phyloP scores from a whole-genome alignment of 2,797 vertebrate species.

The Bovichtus variegatus region DNA sequence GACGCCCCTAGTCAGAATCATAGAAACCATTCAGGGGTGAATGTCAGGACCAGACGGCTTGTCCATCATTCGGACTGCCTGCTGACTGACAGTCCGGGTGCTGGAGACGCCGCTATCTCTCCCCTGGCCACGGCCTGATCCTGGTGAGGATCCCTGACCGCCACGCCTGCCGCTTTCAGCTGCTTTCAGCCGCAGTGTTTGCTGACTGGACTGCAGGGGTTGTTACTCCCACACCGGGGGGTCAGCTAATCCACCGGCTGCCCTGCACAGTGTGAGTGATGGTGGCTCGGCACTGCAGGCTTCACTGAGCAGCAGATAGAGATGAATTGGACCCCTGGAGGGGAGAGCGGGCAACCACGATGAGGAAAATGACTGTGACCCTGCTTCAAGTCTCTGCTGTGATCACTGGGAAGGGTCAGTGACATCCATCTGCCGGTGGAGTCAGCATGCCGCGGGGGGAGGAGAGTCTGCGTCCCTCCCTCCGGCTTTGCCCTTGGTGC shows the following conservation, averaged over 20 bases:
- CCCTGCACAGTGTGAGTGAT: slow-evolving; percentile 70
- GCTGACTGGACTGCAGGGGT: slow-evolving; percentile 71
- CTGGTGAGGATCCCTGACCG: slow-evolving; percentile 72
- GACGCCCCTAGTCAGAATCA: background rate
- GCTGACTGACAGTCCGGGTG: slow-evolving; percentile 66
- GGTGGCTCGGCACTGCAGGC: slow-evolving; percentile 58
- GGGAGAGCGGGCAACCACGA: slow-evolving; percentile 30
- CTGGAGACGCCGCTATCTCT: slow-evolving; percentile 83
- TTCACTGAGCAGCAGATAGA: slow-evolving; percentile 69
- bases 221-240: slow-evolving; percentile 71
- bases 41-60: slow-evolving; percentile 37
- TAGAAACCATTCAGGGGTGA: background rate
- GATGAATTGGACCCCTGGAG: slow-evolving; percentile 58
- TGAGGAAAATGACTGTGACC: slow-evolving; percentile 62
- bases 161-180: slow-evolving; percentile 45
- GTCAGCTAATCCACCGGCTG: slow-evolving; percentile 71
- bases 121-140: slow-evolving; percentile 51
- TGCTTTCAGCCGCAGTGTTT: slow-evolving; percentile 61
- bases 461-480: background rate
- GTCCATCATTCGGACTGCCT: slow-evolving; percentile 64
- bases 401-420: slow-evolving; percentile 65
- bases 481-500: slow-evolving; percentile 35
- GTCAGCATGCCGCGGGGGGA: slow-evolving; percentile 25
- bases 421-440: slow-evolving; percentile 54
- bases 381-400: slow-evolving; percentile 57